These are phyloP conservation scores for Babylonia areolata DNA, from an alignment of 1,140 invertebrate species.

Conservation along the genomic window DNA sequence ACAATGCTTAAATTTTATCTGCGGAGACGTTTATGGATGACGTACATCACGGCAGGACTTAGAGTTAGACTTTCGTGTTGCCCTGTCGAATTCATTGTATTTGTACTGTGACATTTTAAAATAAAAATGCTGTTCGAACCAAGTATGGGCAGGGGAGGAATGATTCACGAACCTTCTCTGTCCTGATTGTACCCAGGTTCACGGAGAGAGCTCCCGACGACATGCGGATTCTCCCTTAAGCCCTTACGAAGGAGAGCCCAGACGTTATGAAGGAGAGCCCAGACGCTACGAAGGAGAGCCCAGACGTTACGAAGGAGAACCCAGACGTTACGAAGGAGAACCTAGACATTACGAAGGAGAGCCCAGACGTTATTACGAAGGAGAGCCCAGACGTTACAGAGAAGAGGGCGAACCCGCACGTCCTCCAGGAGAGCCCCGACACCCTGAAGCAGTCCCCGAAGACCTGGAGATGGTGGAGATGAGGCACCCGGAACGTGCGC, in stretches of 20 bases:
- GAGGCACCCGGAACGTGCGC: background rate
- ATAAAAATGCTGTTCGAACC: no score
- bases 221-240: background rate
- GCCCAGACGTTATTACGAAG: background rate
- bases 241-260: background rate
- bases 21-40: no score
- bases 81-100: no score
- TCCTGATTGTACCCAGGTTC: background rate
- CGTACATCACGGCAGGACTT: no score
- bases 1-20: no score
- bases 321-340: no score
- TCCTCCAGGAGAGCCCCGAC: background rate
- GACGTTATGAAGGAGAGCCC: background rate
- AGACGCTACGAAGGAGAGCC: background rate
- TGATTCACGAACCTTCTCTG: no score
- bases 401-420: no score
- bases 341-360: background rate
- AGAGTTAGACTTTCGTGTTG: no score
- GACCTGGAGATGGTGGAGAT: slow-evolving; percentile 21
- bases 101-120: no score
- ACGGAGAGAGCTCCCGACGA: background rate
- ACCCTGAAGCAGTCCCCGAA: background rate
- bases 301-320: background rate
- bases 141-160: no score
- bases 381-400: background rate